These are phyloP conservation scores for Hemaris fuciformis DNA, from an alignment of 2,888 invertebrate species.

Conservation along the genomic window DNA sequence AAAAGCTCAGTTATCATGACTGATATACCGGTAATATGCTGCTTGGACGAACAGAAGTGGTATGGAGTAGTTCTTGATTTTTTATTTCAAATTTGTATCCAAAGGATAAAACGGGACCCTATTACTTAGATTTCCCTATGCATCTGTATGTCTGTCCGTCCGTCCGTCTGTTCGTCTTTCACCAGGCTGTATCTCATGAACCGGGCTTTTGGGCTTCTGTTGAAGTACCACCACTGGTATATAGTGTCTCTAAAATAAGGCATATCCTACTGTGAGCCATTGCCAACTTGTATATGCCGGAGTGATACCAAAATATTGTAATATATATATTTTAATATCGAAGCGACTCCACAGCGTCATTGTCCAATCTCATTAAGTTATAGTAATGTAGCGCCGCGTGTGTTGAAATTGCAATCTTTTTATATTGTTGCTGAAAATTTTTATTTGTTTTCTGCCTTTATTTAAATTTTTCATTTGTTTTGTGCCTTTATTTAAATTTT, in stretches of 20 bases:
- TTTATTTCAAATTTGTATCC: background rate
- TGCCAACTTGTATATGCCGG: background rate
- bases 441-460: background rate
- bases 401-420: background rate
- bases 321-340: background rate
- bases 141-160: too few species aligned
- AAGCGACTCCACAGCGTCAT: background rate
- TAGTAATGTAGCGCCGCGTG: background rate
- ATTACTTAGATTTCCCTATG: too few species aligned
- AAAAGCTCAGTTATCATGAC: background rate
- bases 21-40: background rate
- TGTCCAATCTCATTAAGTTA: background rate
- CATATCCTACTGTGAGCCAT: too few species aligned
- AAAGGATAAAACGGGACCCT: too few species aligned
- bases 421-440: background rate
- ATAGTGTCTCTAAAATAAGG: too few species aligned
- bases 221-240: too few species aligned
- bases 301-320: background rate
- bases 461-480: background rate
- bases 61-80: background rate
- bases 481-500: background rate
- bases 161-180: too few species aligned
- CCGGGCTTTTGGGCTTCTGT: too few species aligned
- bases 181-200: too few species aligned
- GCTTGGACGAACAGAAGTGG: background rate